These are phyloP conservation scores for Cnemophilus loriae DNA, from an alignment of 2,113 vertebrate genomes.

Conservation along the genomic window DNA sequence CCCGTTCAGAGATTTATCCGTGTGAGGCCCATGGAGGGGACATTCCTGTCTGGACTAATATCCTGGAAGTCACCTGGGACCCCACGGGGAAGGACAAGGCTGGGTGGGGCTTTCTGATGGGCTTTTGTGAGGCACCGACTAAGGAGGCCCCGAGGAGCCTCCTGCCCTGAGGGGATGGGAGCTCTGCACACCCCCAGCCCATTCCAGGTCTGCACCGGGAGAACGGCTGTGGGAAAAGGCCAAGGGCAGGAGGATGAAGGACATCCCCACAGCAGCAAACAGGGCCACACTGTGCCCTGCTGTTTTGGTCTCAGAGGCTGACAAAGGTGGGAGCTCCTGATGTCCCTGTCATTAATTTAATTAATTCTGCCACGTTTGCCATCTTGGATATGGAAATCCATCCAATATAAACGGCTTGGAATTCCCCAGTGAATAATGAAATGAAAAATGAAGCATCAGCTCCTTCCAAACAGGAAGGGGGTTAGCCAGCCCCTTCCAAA, in stretches of 20 bases:
- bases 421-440: background rate
- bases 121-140: fast-evolving
- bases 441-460: background rate
- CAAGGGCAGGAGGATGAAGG: background rate
- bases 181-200: background rate
- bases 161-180: background rate
- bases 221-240: background rate
- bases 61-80: background rate
- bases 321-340: background rate
- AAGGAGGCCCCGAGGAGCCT: background rate
- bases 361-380: background rate
- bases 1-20: background rate
- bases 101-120: background rate
- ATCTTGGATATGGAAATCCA: background rate
- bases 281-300: background rate
- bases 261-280: background rate
- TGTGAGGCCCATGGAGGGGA: background rate
- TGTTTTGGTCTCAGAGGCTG: background rate
- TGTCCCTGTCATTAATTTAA: background rate
- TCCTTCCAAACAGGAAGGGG: background rate
- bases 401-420: background rate
- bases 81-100: background rate
- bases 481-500: background rate
- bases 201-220: background rate
- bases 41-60: background rate